These are phyloP conservation scores for Cylloceria caligata DNA, from an alignment of 2,888 invertebrate species.

Conservation along the genomic window DNA sequence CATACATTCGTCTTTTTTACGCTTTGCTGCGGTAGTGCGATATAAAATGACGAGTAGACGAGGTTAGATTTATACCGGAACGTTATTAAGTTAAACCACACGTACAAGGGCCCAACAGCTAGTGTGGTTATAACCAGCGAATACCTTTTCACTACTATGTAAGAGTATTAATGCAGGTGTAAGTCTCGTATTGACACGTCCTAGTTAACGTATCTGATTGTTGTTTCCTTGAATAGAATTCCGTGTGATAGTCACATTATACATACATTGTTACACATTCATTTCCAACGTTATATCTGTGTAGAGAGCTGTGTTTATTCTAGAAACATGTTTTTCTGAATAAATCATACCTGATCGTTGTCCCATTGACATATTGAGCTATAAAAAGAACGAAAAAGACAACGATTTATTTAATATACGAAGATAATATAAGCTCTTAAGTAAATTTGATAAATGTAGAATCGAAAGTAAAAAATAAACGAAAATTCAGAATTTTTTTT, in stretches of 20 bases:
- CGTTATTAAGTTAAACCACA: constrained; percentile 56
- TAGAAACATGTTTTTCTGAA: too few species aligned
- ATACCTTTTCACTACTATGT: constrained; percentile 34
- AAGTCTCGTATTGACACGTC: constrained; percentile 9
- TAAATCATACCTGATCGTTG: background rate
- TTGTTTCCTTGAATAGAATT: too few species aligned
- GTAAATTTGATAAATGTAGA: too few species aligned
- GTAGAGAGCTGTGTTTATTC: background rate
- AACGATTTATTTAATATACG: too few species aligned
- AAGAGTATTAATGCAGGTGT: constrained; percentile 23
- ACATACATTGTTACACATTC: background rate
- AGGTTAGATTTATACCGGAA: constrained; percentile 49
- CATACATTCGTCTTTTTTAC: background rate
- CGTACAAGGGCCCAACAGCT: constrained; percentile 31
- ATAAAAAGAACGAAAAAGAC: too few species aligned
- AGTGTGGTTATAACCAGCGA: constrained; percentile 1
- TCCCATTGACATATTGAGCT: too few species aligned
- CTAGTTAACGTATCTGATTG: constrained; percentile 9
- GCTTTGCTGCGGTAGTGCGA: constrained; percentile 1
- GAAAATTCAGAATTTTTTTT: too few species aligned
- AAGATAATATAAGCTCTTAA: too few species aligned
- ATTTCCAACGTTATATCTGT: background rate
- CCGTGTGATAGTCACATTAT: background rate
- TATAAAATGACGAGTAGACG: constrained; percentile 49
- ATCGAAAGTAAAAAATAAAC: too few species aligned